These are phyloP conservation scores for Rhabdomys pumilio DNA, from an alignment of 2,797 vertebrate genomes.

Conservation along the genomic window DNA sequence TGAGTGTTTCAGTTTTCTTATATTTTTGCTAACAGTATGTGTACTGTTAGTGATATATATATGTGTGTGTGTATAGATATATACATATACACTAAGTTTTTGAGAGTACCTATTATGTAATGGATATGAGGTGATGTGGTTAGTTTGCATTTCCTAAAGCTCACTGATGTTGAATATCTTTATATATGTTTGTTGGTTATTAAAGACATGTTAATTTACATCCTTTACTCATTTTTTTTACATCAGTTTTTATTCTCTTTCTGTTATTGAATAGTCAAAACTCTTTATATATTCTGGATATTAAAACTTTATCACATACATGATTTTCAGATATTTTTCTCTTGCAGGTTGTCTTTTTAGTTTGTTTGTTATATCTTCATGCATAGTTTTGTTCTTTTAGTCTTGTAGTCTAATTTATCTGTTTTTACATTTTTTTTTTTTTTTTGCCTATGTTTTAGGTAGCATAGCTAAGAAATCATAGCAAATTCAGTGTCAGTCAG, in stretches of 20 bases:
- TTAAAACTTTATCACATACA: neutral
- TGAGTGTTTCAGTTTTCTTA: slow-evolving; percentile 1
- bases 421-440: neutral
- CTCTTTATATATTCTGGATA: slow-evolving; percentile 32
- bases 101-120: neutral
- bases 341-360: neutral
- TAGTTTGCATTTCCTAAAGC: slow-evolving; percentile 16
- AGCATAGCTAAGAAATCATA: slow-evolving; percentile 12
- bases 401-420: neutral
- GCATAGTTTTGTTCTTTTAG: neutral
- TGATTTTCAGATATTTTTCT: slow-evolving; percentile 46
- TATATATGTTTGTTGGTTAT: neutral
- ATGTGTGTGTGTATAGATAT: too few species aligned
- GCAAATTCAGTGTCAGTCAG: neutral
- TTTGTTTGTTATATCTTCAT: slow-evolving; percentile 30
- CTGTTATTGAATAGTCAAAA: slow-evolving; percentile 1
- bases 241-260: slow-evolving; percentile 16
- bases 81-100: neutral
- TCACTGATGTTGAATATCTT: slow-evolving; percentile 39
- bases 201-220: slow-evolving; percentile 8
- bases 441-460: neutral
- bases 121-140: neutral
- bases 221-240: slow-evolving; percentile 40
- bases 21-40: neutral
- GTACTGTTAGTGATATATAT: neutral